Evolutionary conservation across 2,113 vertebrate species (phyloP).

Genomic region (Zapornia atra): DNA sequence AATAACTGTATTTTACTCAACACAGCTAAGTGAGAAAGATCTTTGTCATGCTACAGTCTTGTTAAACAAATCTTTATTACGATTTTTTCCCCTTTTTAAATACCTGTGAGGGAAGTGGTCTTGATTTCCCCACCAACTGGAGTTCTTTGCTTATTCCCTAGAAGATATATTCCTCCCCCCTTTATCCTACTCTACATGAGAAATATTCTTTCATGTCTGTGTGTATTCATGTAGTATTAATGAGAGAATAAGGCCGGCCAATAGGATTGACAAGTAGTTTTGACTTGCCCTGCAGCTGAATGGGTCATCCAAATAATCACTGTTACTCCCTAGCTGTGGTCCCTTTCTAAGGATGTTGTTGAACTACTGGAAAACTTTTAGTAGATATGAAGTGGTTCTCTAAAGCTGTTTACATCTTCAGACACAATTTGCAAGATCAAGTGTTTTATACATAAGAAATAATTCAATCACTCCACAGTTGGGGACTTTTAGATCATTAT

Average conservation of each 20-base stretch:
- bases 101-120: not conserved
- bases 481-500: not conserved
- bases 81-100: not conserved
- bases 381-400: not conserved
- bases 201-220: not conserved
- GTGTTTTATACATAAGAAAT: not conserved
- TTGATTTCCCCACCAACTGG: not conserved
- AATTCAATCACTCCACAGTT: not conserved
- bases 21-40: accelerated
- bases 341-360: not conserved
- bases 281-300: not conserved
- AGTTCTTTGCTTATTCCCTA: not conserved
- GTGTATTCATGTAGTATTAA: not conserved
- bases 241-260: not conserved
- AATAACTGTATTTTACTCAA: not conserved
- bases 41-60: not conserved
- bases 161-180: not conserved
- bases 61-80: not conserved
- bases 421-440: not conserved
- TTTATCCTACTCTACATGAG: not conserved
- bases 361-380: not conserved
- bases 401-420: not conserved
- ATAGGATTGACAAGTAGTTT: not conserved
- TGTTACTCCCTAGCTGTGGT: not conserved
- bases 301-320: not conserved